Base-by-base conservation (phyloP, 1,140 invertebrate species). In the Monochamus saltuarius region DNA sequence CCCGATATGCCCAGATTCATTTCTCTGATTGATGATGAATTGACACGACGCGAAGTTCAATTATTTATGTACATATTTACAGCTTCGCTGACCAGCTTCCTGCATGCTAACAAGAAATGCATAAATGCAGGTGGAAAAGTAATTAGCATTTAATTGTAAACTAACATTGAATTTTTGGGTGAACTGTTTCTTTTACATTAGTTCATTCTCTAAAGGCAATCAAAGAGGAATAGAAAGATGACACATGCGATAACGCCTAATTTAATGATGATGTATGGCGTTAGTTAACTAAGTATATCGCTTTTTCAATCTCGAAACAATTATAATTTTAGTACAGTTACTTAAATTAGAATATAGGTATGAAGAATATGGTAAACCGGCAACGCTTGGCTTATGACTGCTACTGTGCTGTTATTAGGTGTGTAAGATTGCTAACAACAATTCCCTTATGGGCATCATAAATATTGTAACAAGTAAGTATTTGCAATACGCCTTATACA, bases 21-120 rank as follows among this genome's bases (percentile, higher is more conserved):
- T 69, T 69, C 62, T 58, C 61, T 69, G 65, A 69, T 69, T 69
- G 67, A 69, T 69, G 65, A 64, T 64, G 58, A 67, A 69, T 69
- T 69, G 67, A 69, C 67, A 61, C 56, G 62, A 52, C 59, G 54
- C 62, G 45, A 60, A 53, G 60, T 59, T 66, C 67, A 61, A 64
- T 69, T 69, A 69, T 69, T 69, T 61, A 13, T 22, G 39, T 29
- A 29, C 22, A 29, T 29, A 29, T 6, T 29, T 29, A 29, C 22
- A 29, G 22, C 22, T 29, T 6, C 2, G 2, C 2, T 6, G 22
- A 6, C 22, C 2, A 29, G 22, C 22, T 29, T 29, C 22, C 22
- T 29, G 22, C 22, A 29, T 29, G 22, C 22, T 29, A 29, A 14
- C 39, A 14, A 40, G 39, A 40, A 40, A 40, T 9, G 9, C 11